Base-by-base conservation (phyloP, 2,888 invertebrate genomes). In the Plemyria rubiginata region DNA sequence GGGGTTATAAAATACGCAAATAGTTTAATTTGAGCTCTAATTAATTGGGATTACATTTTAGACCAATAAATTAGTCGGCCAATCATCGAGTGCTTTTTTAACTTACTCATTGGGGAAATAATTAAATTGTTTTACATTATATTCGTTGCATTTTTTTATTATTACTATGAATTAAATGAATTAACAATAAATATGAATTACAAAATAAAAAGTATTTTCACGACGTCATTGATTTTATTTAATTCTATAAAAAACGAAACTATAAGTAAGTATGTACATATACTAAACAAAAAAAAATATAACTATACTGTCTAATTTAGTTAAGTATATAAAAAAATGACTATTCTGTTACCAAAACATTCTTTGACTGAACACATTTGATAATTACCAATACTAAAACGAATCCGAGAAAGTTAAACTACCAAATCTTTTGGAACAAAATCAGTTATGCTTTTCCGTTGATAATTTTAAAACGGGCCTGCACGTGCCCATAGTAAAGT, bases 331-430 rank as follows among this genome's bases (percentile, higher is more conserved):
- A 22, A 22, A 22, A 22, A 22, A 22, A 3, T 48, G 41, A 57
- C 16, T 36, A 8, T 55, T 62, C 65, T 67, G 48, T 58, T 28
- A 22, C 7, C 45, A 22, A 29, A 13, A 52, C 52, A 65, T 46
- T 71, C 70, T 70, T 62, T 65, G 65, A 58, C 56, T 45, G 55
- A 62, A 51, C 46, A 60, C 57, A 63, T 38, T 11, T 38, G 11
- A 11, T 38, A 60, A 55, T 52, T 56, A 43, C 60, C 59, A 58
- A 63, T 36, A 60, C 66, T 61, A 66, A 29, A 60, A 53, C 69
- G 61, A 72, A 72, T 72, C 52, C 13, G 59, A 41, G 66, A 70
- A 66, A 67, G 66, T 67, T 64, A 70, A 69, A 72, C 70, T 70
- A 72, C 72, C 67, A 67, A 70, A 67, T 68, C 52, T 58, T n/a